Percentiles rank a stretch among this genome's conserved stretches.
Conservation (phyloP, 2,888 invertebrate genomes). For the Plagodis pulveraria region DNA sequence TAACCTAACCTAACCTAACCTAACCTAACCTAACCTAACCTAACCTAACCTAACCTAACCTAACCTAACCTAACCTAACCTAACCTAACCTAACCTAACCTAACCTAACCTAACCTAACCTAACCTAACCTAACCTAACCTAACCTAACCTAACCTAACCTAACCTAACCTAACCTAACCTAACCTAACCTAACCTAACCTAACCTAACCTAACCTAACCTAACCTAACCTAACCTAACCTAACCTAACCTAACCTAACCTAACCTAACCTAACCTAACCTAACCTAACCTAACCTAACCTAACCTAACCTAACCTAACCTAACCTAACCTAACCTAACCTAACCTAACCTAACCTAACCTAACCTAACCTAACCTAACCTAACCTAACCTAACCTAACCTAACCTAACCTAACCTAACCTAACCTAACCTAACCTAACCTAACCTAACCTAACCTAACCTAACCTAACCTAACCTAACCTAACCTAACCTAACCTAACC, state of each 20-base stretch:
- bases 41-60: slow-evolving; percentile 23
- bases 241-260: slow-evolving; percentile 29
- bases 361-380: slow-evolving; percentile 23
- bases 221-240: slow-evolving; percentile 30
- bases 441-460: slow-evolving; percentile 28
- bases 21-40: slow-evolving; percentile 12
- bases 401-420: slow-evolving; percentile 27
- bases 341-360: slow-evolving; percentile 25
- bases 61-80: slow-evolving; percentile 20
- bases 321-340: slow-evolving; percentile 27
- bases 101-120: slow-evolving; percentile 21
- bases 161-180: slow-evolving; percentile 21
- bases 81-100: slow-evolving; percentile 20
- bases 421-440: slow-evolving; percentile 28
- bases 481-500: slow-evolving; percentile 24
- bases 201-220: slow-evolving; percentile 29
- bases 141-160: slow-evolving; percentile 21
- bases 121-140: slow-evolving; percentile 23
- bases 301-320: slow-evolving; percentile 27
- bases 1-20: slow-evolving; percentile 12
- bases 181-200: slow-evolving; percentile 28
- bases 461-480: slow-evolving; percentile 28
- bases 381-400: slow-evolving; percentile 25
- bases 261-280: slow-evolving; percentile 22
- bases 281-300: slow-evolving; percentile 30